phyloP scores from a whole-genome alignment of 2,888 invertebrate species.

The Parelbella ahira region DNA sequence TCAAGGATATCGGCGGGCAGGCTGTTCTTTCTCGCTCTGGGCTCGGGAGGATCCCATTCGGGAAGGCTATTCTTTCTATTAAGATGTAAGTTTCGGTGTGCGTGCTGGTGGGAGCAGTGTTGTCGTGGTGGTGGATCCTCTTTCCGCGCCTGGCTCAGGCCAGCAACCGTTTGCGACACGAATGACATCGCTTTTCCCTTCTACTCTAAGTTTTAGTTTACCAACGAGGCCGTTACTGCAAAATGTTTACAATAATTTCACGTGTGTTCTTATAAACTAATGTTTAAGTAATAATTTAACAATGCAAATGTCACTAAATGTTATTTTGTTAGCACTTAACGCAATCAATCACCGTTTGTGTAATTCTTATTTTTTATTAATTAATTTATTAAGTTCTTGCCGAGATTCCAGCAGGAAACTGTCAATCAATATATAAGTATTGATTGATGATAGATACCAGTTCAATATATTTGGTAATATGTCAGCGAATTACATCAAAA shows the following conservation, averaged over 20 bases:
- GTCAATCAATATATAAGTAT: too few species aligned
- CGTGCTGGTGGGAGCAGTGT: constrained; percentile 74
- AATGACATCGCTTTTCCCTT: constrained; percentile 64
- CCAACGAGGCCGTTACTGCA: constrained; percentile 15
- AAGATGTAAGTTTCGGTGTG: constrained; percentile 61
- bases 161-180: constrained; percentile 80
- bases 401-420: too few species aligned
- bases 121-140: constrained; percentile 66
- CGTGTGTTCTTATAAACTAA: constrained; percentile 18
- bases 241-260: constrained; percentile 19
- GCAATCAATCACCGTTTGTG: constrained; percentile 3
- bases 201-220: constrained; percentile 10
- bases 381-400: too few species aligned
- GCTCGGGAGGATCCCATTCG: constrained; percentile 73
- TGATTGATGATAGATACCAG: too few species aligned
- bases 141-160: constrained; percentile 68
- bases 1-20: constrained; percentile 67
- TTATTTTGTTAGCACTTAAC: too few species aligned
- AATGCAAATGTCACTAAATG: too few species aligned
- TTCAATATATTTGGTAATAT: too few species aligned
- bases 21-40: constrained; percentile 68
- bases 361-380: not conserved
- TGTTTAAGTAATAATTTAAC: too few species aligned
- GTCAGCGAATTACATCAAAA: too few species aligned
- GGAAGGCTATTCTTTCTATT: constrained; percentile 73